phyloP scores from a whole-genome alignment of 2,888 invertebrate genomes.

The Eugnorisma glareosa region DNA sequence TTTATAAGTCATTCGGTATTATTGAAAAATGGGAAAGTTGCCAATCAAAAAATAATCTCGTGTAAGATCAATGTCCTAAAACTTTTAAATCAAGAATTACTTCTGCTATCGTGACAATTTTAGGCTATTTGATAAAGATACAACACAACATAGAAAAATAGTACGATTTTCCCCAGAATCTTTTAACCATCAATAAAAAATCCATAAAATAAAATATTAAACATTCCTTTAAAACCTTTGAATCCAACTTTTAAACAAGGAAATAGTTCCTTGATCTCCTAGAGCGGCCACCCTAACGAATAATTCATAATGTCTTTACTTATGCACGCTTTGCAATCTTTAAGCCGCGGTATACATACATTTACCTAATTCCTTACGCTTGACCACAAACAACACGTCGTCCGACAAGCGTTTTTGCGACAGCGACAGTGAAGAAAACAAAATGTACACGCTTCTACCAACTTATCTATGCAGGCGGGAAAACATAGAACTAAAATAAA shows the following conservation, averaged over 20 bases:
- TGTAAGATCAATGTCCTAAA: not conserved
- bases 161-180: not conserved
- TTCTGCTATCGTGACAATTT: not conserved
- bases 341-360: constrained; percentile 40
- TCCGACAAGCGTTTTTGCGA: not conserved
- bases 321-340: constrained; percentile 47
- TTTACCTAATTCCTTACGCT: constrained; percentile 29
- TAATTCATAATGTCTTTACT: constrained; percentile 47
- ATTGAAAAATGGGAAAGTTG: not conserved
- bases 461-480: too few relatives aligned
- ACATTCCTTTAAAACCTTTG: not conserved
- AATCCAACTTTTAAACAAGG: constrained; percentile 12
- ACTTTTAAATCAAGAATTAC: not conserved
- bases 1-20: not conserved
- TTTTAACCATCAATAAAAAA: too few relatives aligned
- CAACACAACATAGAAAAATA: not conserved
- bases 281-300: constrained; percentile 28
- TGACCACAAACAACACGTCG: not conserved
- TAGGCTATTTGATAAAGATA: not conserved
- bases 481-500: too few relatives aligned
- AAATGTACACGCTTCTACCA: too few relatives aligned
- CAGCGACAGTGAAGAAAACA: not conserved
- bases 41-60: not conserved
- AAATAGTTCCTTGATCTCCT: constrained; percentile 21
- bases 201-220: not conserved